Evolutionary conservation across 2,797 vertebrate species (phyloP).

Genomic region (Acanthis flammea): DNA sequence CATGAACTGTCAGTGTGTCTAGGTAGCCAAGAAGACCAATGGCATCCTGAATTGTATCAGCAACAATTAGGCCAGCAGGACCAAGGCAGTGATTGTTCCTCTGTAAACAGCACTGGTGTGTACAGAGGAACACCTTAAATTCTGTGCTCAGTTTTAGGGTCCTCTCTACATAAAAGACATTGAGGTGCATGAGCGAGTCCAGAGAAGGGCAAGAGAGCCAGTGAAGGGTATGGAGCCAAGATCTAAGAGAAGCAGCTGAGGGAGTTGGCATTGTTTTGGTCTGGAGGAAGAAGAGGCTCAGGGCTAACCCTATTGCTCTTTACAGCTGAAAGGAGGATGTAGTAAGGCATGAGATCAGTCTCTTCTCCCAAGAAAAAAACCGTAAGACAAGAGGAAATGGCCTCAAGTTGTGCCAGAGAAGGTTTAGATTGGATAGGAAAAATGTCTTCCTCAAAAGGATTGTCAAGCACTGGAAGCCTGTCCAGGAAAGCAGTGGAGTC

Average conservation of each 20-base stretch:
- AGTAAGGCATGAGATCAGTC: background rate
- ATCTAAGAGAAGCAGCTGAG: background rate
- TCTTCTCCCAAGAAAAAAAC: background rate
- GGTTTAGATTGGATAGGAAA: background rate
- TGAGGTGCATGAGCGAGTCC: rapidly evolving
- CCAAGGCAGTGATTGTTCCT: background rate
- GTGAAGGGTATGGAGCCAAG: background rate
- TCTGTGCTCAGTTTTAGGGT: background rate
- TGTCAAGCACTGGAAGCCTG: background rate
- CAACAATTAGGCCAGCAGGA: background rate
- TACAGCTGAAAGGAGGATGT: background rate
- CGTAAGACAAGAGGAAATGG: background rate
- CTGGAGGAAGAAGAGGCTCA: background rate
- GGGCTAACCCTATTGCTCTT: rapidly evolving
- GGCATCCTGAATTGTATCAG: background rate
- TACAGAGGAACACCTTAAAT: background rate
- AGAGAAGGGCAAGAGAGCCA: background rate
- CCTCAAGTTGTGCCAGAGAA: background rate
- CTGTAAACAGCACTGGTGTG: background rate
- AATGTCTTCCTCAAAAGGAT: background rate
- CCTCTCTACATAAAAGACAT: background rate
- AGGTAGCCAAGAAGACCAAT: background rate
- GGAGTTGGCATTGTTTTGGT: background rate
- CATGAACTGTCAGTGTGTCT: background rate
- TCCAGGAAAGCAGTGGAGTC: background rate